These are phyloP conservation scores for Papilio polyxenes DNA, from an alignment of 1,140 invertebrate species.

Conservation along the genomic window DNA sequence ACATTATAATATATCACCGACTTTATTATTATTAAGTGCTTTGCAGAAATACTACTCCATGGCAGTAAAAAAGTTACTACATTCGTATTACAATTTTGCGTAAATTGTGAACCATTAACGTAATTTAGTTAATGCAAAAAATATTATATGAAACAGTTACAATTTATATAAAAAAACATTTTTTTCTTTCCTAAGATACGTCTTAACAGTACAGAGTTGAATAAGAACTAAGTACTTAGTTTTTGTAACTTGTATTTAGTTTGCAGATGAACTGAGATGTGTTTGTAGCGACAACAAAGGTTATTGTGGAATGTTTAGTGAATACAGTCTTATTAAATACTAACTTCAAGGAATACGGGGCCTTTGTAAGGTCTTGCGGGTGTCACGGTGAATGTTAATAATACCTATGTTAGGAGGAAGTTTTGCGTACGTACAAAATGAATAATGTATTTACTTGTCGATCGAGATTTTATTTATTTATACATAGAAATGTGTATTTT, in stretches of 20 bases:
- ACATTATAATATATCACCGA: constrained; percentile 37
- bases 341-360: constrained; percentile 37
- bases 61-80: constrained; percentile 29
- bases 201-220: not conserved
- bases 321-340: constrained; percentile 37
- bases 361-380: constrained; percentile 33
- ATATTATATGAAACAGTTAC: not conserved
- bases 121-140: constrained; percentile 14
- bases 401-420: constrained; percentile 23
- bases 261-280: constrained; percentile 38
- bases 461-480: constrained; percentile 15
- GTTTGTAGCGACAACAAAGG: constrained; percentile 32
- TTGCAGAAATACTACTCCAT: constrained; percentile 9
- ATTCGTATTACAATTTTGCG: constrained; percentile 28
- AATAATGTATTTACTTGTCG: constrained; percentile 33
- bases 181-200: constrained; percentile 14
- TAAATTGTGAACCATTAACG: constrained; percentile 26
- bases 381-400: constrained; percentile 29
- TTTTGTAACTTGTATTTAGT: constrained; percentile 18
- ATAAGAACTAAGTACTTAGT: constrained; percentile 28
- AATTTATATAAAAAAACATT: not conserved
- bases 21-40: constrained; percentile 33
- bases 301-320: constrained; percentile 34
- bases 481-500: not conserved
- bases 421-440: constrained; percentile 21